Percentiles rank a stretch among this genome's conserved stretches.
Evolutionary conservation across 1,140 invertebrate genomes (phyloP).

Genomic region (Drosophila micromelanica): DNA sequence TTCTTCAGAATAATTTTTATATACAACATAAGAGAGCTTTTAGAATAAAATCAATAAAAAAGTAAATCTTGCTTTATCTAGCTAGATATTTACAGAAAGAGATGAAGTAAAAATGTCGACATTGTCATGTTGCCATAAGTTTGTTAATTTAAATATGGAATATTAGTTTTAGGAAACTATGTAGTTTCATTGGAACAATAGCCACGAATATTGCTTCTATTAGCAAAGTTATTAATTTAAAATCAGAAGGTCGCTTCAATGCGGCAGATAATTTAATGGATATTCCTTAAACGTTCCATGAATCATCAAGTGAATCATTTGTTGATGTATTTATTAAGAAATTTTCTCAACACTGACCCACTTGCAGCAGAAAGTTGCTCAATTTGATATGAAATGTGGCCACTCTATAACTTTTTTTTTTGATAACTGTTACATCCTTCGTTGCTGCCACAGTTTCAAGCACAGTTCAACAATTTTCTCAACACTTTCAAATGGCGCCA

Average conservation of each 20-base stretch:
- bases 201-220: background rate
- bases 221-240: constrained; percentile 3
- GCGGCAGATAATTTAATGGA: background rate
- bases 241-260: constrained; percentile 13
- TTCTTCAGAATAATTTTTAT: no score
- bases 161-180: no score
- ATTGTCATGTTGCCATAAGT: no score
- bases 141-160: no score
- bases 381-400: constrained; percentile 6
- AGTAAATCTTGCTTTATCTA: no score
- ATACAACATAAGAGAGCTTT: no score
- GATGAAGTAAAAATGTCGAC: no score
- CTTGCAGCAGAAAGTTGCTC: constrained; percentile 11
- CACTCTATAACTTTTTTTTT: background rate
- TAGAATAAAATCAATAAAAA: no score
- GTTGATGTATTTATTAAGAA: background rate
- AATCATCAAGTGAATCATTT: constrained; percentile 22
- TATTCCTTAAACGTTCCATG: background rate
- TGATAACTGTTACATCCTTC: background rate
- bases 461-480: constrained; percentile 8
- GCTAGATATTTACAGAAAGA: no score
- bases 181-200: background rate
- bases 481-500: constrained; percentile 6
- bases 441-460: background rate
- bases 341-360: constrained; percentile 23